Evolutionary conservation across 2,797 vertebrate genomes (phyloP).

Genomic region (Bovichtus variegatus): DNA sequence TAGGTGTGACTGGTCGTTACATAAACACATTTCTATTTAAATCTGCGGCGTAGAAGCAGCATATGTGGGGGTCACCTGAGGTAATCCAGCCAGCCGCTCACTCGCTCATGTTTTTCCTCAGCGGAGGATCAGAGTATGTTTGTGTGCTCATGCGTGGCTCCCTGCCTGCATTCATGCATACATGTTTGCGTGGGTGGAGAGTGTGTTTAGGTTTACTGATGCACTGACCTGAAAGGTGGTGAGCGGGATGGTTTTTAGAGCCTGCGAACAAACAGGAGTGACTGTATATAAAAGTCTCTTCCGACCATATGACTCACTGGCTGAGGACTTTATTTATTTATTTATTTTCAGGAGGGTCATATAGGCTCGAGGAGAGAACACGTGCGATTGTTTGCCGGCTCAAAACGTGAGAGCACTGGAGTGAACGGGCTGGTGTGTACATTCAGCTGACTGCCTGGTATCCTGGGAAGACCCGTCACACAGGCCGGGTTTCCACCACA

Average conservation of each 20-base stretch:
- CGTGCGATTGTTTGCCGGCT: constrained; percentile 34
- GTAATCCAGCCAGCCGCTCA: constrained; percentile 1
- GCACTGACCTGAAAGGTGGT: constrained; percentile 46
- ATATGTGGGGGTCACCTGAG: constrained; percentile 50
- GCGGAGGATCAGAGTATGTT: constrained; percentile 20
- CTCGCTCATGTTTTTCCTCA: not conserved
- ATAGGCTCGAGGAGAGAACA: constrained; percentile 16
- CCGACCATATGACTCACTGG: constrained; percentile 20
- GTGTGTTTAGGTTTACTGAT: constrained; percentile 22
- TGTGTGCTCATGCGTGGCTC: constrained; percentile 27
- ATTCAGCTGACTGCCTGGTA: constrained; percentile 48
- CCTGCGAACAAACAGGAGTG: constrained; percentile 7
- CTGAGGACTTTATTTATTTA: constrained; percentile 7
- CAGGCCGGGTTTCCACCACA: constrained; percentile 48
- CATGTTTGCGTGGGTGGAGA: constrained; percentile 7
- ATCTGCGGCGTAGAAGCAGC: constrained; percentile 27
- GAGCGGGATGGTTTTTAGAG: constrained; percentile 23
- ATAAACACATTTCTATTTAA: constrained; percentile 58
- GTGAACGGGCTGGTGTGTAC: constrained; percentile 41
- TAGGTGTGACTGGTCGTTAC: constrained; percentile 8
- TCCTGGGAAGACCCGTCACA: constrained; percentile 58
- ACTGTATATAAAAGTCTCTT: constrained; percentile 17
- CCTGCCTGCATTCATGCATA: constrained; percentile 28
- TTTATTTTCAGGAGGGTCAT: constrained; percentile 9
- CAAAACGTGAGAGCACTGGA: constrained; percentile 41